These are phyloP conservation scores for Alviniconcha marisindica DNA, from an alignment of 1,140 invertebrate genomes.

Conservation along the genomic window DNA sequence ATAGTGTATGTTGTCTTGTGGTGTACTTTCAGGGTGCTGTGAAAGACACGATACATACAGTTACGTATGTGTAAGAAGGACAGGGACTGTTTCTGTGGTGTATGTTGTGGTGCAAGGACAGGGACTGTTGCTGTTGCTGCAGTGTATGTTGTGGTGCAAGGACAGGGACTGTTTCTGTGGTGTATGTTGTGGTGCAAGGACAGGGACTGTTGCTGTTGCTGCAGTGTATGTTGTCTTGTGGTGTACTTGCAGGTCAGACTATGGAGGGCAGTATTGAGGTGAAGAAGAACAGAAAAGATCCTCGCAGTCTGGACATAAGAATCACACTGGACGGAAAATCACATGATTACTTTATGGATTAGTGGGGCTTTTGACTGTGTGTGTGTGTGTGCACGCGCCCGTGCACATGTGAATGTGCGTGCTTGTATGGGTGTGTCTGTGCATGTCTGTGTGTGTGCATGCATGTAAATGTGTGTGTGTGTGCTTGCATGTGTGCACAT, in stretches of 20 bases:
- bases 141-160: no score
- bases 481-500: not conserved
- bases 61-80: no score
- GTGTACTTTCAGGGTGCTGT: no score
- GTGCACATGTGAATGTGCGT: not conserved
- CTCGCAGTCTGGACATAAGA: conserved; percentile 77
- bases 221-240: no score
- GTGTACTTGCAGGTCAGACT: conserved; percentile 80
- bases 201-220: no score
- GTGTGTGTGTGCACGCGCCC: not conserved
- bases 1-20: no score
- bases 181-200: no score
- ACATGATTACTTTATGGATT: conserved; percentile 55
- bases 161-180: no score
- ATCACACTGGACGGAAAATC: conserved; percentile 46
- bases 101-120: no score
- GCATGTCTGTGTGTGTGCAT: not conserved
- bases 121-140: no score
- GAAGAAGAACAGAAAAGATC: conserved; percentile 79
- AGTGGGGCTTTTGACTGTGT: conserved; percentile 23
- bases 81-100: no score
- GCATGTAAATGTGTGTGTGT: not conserved
- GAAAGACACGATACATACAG: no score
- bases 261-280: conserved; percentile 83
- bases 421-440: not conserved